Evolutionary conservation across 2,113 vertebrate genomes (phyloP).

Genomic region (Anolis carolinensis): DNA sequence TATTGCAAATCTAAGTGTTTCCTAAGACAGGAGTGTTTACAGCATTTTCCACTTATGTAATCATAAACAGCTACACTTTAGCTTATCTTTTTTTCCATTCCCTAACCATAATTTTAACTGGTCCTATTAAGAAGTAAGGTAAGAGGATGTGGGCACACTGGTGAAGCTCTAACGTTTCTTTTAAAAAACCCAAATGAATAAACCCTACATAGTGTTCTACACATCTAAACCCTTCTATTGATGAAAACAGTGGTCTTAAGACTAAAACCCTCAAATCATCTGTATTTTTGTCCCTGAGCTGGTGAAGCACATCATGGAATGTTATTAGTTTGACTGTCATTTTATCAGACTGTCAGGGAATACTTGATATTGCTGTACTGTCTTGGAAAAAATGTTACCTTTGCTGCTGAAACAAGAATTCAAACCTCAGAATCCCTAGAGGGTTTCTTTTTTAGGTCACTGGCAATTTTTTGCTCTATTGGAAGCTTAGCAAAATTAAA

Average conservation of each 20-base stretch:
- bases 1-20: background rate
- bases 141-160: background rate
- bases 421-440: background rate
- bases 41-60: too few species aligned
- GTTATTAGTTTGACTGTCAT: background rate
- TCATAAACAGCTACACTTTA: too few species aligned
- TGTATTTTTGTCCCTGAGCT: background rate
- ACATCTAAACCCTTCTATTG: background rate
- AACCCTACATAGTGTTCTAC: background rate
- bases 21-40: background rate
- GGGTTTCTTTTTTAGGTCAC: too few species aligned
- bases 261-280: background rate
- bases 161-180: background rate
- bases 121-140: too few species aligned
- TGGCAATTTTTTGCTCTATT: background rate
- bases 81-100: background rate
- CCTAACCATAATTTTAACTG: background rate
- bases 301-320: background rate
- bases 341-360: background rate
- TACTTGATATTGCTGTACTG: background rate
- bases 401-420: background rate
- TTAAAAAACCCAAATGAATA: background rate
- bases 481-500: background rate
- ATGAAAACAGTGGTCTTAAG: background rate
- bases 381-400: background rate